Evolutionary conservation across 2,888 invertebrate genomes (phyloP).

Genomic region (Andrena praecox): DNA sequence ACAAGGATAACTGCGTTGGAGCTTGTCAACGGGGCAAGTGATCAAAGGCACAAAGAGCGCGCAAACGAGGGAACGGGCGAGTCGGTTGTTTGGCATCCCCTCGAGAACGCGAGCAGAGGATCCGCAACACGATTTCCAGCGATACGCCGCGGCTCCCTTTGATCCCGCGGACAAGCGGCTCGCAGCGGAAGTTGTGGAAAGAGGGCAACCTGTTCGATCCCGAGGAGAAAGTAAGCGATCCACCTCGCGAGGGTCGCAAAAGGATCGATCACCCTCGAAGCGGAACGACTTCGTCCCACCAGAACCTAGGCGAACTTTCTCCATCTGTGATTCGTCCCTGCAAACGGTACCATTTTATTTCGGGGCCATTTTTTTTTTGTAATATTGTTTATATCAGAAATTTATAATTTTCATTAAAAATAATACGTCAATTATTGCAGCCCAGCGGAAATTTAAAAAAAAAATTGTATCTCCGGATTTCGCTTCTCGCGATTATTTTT

Average conservation of each 20-base stretch:
- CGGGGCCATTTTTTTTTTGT: too few species aligned
- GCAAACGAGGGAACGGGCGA: neutral
- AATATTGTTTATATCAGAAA: too few species aligned
- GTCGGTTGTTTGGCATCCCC: slow-evolving; percentile 45
- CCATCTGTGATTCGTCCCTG: neutral
- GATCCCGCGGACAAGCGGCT: slow-evolving; percentile 31
- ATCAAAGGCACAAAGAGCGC: slow-evolving; percentile 46
- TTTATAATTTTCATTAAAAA: too few species aligned
- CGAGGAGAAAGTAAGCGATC: neutral
- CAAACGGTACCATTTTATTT: too few species aligned
- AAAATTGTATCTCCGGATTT: too few species aligned
- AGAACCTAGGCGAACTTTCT: neutral
- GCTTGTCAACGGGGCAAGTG: slow-evolving; percentile 14
- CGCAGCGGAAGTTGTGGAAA: slow-evolving; percentile 11
- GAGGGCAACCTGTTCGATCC: slow-evolving; percentile 1
- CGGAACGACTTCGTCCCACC: neutral
- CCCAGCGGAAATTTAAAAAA: too few species aligned
- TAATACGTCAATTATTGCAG: too few species aligned
- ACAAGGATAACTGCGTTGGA: slow-evolving; percentile 35
- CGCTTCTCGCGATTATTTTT: too few species aligned
- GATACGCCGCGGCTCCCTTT: slow-evolving; percentile 33
- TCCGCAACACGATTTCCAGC: slow-evolving; percentile 47
- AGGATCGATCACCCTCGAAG: slow-evolving; percentile 20
- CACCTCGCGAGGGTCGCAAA: neutral
- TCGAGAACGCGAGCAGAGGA: slow-evolving; percentile 36